Percentiles rank a stretch among this genome's conserved stretches.
These are phyloP conservation scores for Apantesis nais DNA, from an alignment of 2,888 invertebrate species.

Conservation along the genomic window DNA sequence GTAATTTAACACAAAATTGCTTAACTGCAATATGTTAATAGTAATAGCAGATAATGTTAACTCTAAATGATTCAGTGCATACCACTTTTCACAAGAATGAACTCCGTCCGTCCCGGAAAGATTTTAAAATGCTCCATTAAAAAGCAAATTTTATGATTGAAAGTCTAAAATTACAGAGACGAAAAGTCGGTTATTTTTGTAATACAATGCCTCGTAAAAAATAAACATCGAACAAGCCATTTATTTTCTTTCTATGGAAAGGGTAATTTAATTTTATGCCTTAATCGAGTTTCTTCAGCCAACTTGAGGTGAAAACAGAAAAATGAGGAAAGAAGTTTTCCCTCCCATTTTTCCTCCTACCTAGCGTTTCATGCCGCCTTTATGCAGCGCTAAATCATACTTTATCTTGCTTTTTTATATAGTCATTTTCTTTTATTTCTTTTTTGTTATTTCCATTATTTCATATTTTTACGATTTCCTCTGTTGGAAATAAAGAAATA, in stretches of 20 bases:
- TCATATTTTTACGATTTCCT: slow-evolving; percentile 15
- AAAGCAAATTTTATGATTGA: slow-evolving; percentile 3
- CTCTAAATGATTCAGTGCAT: neutral
- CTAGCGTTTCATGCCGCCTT: slow-evolving; percentile 24
- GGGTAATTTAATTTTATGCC: slow-evolving; percentile 42
- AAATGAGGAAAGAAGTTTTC: slow-evolving; percentile 22
- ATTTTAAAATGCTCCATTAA: slow-evolving; percentile 3
- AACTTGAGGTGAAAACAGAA: slow-evolving; percentile 32
- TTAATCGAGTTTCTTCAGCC: slow-evolving; percentile 37
- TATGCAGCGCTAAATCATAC: slow-evolving; percentile 30
- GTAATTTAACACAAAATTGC: neutral
- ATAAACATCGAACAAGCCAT: slow-evolving; percentile 5
- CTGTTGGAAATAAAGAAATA: slow-evolving; percentile 8
- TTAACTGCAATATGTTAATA: neutral
- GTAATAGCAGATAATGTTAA: neutral
- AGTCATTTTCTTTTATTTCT: slow-evolving; percentile 30
- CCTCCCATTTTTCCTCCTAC: slow-evolving; percentile 27
- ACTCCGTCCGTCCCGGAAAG: neutral
- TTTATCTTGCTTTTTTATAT: slow-evolving; percentile 20
- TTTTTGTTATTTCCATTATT: slow-evolving; percentile 16
- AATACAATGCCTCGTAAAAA: slow-evolving; percentile 10
- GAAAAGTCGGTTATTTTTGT: neutral
- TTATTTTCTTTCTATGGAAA: slow-evolving; percentile 23
- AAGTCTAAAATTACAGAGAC: slow-evolving; percentile 9
- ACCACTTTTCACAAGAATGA: neutral